These are phyloP conservation scores for Colletes latitarsis DNA, from an alignment of 1,140 invertebrate genomes.

Conservation along the genomic window DNA sequence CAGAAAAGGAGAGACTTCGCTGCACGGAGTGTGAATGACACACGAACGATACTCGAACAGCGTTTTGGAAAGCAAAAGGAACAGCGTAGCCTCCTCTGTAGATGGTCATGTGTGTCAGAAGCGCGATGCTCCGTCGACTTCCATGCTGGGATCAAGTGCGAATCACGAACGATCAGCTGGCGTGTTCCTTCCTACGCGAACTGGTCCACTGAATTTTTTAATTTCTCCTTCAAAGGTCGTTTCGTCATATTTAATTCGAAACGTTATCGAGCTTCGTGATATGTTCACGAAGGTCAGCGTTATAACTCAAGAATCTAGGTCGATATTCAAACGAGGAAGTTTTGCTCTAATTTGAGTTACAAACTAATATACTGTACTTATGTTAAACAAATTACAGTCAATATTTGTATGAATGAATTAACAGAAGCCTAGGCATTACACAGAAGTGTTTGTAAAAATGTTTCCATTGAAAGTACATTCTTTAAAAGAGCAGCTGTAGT, in stretches of 20 bases:
- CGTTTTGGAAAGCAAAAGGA: constrained; percentile 11
- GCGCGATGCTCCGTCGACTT: constrained; percentile 11
- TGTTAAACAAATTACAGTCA: too few species aligned
- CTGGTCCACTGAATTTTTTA: background rate
- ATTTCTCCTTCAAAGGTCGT: background rate
- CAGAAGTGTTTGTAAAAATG: too few species aligned
- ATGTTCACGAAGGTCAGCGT: too few species aligned
- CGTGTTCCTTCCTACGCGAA: constrained; percentile 65
- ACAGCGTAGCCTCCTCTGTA: constrained; percentile 62
- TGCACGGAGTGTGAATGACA: constrained; percentile 11
- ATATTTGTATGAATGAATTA: too few species aligned
- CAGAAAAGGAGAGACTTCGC: constrained; percentile 8
- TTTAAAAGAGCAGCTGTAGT: too few species aligned
- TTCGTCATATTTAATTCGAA: background rate
- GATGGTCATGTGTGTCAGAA: constrained; percentile 72
- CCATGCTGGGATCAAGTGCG: constrained; percentile 25
- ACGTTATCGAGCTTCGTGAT: too few species aligned
- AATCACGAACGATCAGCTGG: constrained; percentile 58
- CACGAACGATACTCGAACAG: constrained; percentile 12
- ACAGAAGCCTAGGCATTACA: too few species aligned
- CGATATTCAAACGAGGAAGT: background rate
- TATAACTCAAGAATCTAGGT: background rate
- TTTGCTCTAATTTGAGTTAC: too few species aligned
- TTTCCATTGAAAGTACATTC: too few species aligned
- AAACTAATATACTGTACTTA: too few species aligned